These are phyloP conservation scores for Cnemophilus loriae DNA, from an alignment of 2,113 vertebrate species.

Conservation along the genomic window DNA sequence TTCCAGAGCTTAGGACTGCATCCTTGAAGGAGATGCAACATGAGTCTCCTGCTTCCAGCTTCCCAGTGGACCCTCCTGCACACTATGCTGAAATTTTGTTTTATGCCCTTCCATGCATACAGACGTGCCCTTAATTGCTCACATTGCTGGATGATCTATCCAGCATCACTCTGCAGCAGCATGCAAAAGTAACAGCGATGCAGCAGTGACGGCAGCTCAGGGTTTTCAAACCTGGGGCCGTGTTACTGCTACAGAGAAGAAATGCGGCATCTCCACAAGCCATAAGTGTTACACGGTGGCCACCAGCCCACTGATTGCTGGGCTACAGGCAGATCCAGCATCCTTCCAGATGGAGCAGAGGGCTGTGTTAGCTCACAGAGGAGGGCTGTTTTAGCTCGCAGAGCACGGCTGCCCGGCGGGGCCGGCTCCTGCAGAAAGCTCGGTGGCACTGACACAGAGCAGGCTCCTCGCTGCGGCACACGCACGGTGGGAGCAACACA, in stretches of 20 bases:
- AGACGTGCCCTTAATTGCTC: not conserved
- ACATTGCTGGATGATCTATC: not conserved
- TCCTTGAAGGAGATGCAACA: fast-evolving
- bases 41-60: not conserved
- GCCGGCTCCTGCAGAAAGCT: not conserved
- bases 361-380: not conserved
- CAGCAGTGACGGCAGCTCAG: not conserved
- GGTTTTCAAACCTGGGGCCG: not conserved
- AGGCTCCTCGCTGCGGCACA: fast-evolving
- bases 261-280: not conserved
- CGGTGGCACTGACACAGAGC: not conserved
- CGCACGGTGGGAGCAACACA: not conserved
- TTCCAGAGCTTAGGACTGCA: not conserved
- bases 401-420: not conserved
- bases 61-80: not conserved
- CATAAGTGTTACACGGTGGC: fast-evolving
- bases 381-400: no score
- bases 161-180: not conserved
- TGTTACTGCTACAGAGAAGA: not conserved
- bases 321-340: not conserved
- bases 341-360: not conserved
- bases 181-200: not conserved
- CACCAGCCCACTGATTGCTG: not conserved
- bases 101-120: not conserved
- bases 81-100: not conserved